These are phyloP conservation scores for Noctua fimbriata DNA, from an alignment of 2,888 invertebrate genomes.

Conservation along the genomic window DNA sequence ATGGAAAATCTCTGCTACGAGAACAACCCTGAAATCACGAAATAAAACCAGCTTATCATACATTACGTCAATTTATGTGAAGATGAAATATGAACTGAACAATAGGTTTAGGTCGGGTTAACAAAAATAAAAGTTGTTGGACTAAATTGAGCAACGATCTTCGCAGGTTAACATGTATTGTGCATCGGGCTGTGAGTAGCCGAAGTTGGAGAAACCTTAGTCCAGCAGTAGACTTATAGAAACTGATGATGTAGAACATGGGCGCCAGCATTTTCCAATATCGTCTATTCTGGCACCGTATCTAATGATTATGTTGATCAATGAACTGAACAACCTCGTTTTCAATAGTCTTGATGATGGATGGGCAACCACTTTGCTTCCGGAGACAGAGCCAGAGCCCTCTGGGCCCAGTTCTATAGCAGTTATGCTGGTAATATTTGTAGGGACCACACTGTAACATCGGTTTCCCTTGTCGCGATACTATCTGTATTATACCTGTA, in stretches of 20 bases:
- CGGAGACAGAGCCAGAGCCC: slow-evolving; percentile 64
- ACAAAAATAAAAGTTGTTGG: neutral
- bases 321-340: slow-evolving; percentile 36
- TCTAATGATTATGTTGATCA: slow-evolving; percentile 52
- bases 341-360: slow-evolving; percentile 46
- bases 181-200: neutral
- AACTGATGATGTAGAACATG: neutral
- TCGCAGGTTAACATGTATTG: neutral
- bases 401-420: slow-evolving; percentile 61
- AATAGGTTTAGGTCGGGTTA: neutral
- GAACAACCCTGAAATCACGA: neutral
- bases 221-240: neutral
- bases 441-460: slow-evolving; percentile 57
- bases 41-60: neutral
- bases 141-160: neutral
- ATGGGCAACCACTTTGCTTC: slow-evolving; percentile 53
- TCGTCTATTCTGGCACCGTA: neutral
- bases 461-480: slow-evolving; percentile 51
- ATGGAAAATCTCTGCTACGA: neutral
- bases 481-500: slow-evolving; percentile 33
- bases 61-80: neutral
- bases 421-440: slow-evolving; percentile 61
- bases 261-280: neutral
- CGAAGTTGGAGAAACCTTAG: neutral
- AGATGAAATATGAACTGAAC: neutral